Evolutionary conservation across 2,888 invertebrate species (phyloP), one percentile per base, ranked within the genome.

Genomic region (Helleia helle): DNA sequence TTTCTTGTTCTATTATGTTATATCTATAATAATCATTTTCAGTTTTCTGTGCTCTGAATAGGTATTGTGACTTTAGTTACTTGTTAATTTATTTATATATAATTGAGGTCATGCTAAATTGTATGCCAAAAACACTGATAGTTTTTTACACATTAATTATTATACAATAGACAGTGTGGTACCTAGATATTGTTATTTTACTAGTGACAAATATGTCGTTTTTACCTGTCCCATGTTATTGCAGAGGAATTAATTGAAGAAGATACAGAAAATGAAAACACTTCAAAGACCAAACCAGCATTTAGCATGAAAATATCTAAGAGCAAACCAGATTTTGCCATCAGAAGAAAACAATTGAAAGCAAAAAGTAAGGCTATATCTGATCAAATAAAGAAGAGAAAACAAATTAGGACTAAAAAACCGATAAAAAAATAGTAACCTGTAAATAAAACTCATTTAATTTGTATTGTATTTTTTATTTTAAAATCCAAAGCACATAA

Each of bases 281-380:
- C n/a, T n/a, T n/a, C 8, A 14, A 13, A 55, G 48, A 44, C 43
- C 15, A 67, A 65, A 46, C 59, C 65, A 25, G 44, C 46, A 18
- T 60, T 68, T 38, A 61, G 54, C 38, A 65, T 67, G 49, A 77
- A 66, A 50, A 65, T 66, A 46, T 43, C 62, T 36, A 69, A 74
- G 58, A 65, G 65, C 38, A 71, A 67, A 46, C 77, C 84, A 14
- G 72, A 80, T 45, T 81, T 77, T 63, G 73, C 79, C 0, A 86
- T 85, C 13, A 62, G 84, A 48, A 69, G 85, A 8, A 86, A 86
- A 56, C 84, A 85, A 49, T 66, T 84, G 1, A 83, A 75, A 53
- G 79, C 76, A 3, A 81, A 83, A 48, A 77, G 74, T 52, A 84
- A 84, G 54, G 62, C 69, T 2, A 83, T 83, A 43, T 80, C 81